Conservation (phyloP, 1,140 invertebrate genomes). For the Plodia interpunctella region DNA sequence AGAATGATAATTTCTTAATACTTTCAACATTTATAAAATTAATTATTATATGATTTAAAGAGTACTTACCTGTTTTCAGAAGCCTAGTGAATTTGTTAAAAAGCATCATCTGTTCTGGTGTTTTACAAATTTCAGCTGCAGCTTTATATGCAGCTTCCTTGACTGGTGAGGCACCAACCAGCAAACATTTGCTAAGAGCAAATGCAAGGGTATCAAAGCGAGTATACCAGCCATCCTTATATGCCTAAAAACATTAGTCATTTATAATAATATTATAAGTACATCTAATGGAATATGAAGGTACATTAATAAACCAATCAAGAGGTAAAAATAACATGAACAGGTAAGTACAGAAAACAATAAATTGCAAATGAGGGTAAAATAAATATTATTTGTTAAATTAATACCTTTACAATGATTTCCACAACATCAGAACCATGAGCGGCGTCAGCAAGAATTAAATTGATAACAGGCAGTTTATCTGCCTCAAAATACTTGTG, state of each 20-base stretch:
- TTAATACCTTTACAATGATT: slow-evolving; percentile 63
- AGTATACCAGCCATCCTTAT: slow-evolving; percentile 73
- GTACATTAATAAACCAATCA: too few relatives aligned
- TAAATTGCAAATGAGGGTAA: too few relatives aligned
- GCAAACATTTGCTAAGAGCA: slow-evolving; percentile 78
- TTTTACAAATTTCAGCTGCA: slow-evolving; percentile 74
- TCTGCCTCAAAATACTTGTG: slow-evolving; percentile 73
- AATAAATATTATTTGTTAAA: too few relatives aligned
- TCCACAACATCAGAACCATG: slow-evolving; percentile 67
- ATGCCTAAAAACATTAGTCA: slow-evolving; percentile 59
- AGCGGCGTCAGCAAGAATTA: slow-evolving; percentile 49
- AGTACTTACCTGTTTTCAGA: slow-evolving; percentile 64
- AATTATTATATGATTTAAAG: too few relatives aligned
- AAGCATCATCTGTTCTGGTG: slow-evolving; percentile 78
- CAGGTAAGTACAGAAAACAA: too few relatives aligned
- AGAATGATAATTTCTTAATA: too few relatives aligned
- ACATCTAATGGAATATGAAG: neutral
- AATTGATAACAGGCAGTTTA: slow-evolving; percentile 66
- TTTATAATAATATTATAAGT: too few relatives aligned
- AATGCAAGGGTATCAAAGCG: slow-evolving; percentile 78
- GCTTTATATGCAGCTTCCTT: slow-evolving; percentile 76
- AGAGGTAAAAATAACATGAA: too few relatives aligned
- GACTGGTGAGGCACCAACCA: slow-evolving; percentile 54
- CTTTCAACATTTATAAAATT: too few relatives aligned
- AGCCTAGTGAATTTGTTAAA: slow-evolving; percentile 78